Evolutionary conservation across 2,113 vertebrate species (phyloP), one percentile per base, ranked within the genome.

Genomic region (Vidua macroura): DNA sequence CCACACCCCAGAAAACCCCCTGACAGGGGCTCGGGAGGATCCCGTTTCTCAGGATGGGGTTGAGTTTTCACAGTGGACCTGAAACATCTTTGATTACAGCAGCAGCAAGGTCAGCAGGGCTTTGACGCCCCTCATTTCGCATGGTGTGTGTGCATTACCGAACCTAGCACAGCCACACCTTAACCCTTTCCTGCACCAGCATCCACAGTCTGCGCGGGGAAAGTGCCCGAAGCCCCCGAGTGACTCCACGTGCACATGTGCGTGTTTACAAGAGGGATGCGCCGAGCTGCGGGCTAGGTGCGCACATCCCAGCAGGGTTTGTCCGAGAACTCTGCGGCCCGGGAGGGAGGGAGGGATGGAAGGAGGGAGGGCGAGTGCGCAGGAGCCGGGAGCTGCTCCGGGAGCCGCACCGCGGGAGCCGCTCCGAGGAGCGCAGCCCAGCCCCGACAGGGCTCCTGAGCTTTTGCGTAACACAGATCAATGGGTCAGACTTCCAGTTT

Each of bases 401-500:
- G 83, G 70, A 93, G 91, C 85, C 3, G 48, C 86, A 48, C 70
- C 2, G 6, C 41, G 35, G 87, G 76, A 94, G 88, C 80, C 4
- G 39, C 87, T 68, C 62, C 12, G 11, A 30, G 20, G 25, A 80
- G 87, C 74, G 9, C 82, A 73, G 93, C 83, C 80, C 83, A 2
- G 86, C 77, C 63, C 91, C 22, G 4, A 59, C 93, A 92, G 52
- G 0, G 63, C 95, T 89, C 37, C 95, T 9, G 68, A 94, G 86
- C 82, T 78, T 95, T 84, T 92, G 92, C 85, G 43, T 92, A 96
- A 94, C n/a, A 28, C 52, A 21, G 86, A 94, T 92, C 95, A 88
- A 75, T 90, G 92, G 96, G 96, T 94, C 92, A 93, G 72, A 44
- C 89, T 84, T 55, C 64, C 81, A 68, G 85, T 95, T 92, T 51